These are phyloP conservation scores for Rhopalosiphum nymphaeae DNA, from an alignment of 2,888 invertebrate genomes.

Conservation along the genomic window DNA sequence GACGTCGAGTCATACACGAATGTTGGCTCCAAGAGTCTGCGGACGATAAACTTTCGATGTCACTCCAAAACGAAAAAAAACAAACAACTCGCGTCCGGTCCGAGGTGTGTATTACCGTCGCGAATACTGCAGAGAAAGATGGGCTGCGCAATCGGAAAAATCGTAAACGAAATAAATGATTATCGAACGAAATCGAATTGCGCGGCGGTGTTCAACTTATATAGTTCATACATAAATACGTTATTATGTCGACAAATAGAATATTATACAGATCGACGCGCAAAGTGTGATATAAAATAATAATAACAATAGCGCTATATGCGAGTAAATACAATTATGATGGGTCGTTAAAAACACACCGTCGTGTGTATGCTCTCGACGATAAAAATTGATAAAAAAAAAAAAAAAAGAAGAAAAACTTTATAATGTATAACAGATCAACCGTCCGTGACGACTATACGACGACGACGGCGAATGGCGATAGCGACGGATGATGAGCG, in stretches of 20 bases:
- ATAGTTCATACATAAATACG: neutral
- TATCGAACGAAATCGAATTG: neutral
- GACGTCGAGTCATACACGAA: slow-evolving; percentile 39
- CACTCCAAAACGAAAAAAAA: neutral
- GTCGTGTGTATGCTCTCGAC: neutral
- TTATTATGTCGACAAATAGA: neutral
- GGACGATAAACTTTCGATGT: neutral
- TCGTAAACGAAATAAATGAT: neutral
- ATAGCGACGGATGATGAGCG: neutral
- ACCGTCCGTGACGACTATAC: neutral
- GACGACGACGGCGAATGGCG: slow-evolving; percentile 10
- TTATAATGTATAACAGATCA: neutral
- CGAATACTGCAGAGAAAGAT: neutral
- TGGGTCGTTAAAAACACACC: neutral
- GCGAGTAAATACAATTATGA: neutral
- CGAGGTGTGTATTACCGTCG: neutral
- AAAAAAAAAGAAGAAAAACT: too few species aligned
- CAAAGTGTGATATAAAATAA: neutral
- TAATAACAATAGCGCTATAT: neutral
- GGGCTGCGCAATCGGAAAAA: neutral
- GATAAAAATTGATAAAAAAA: neutral
- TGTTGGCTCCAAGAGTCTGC: neutral
- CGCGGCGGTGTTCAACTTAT: neutral
- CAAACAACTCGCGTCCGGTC: too few species aligned
- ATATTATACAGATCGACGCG: neutral